phyloP scores from a whole-genome alignment of 2,888 invertebrate genomes.

The Koerneria pararmatus region DNA sequence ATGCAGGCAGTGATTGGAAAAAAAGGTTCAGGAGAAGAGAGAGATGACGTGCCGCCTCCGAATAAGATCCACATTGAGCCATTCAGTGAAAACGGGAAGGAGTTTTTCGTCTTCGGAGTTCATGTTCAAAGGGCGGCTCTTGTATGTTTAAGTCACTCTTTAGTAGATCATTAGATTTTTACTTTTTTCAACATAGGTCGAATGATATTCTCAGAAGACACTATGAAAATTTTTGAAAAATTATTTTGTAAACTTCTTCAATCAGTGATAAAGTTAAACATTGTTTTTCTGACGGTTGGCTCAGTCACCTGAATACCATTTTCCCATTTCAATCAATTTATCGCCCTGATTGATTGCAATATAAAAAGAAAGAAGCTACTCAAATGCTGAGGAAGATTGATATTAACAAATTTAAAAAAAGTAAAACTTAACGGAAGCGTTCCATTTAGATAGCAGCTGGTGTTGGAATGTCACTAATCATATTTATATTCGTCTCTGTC shows the following conservation, averaged over 20 bases:
- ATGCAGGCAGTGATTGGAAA: not conserved
- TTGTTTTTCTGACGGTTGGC: too few species aligned
- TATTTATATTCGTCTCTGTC: constrained; percentile 47
- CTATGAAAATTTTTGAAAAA: too few species aligned
- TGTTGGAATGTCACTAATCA: constrained; percentile 44
- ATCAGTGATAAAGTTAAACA: too few species aligned
- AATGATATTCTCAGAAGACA: too few species aligned
- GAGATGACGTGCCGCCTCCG: constrained; percentile 51
- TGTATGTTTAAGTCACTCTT: constrained; percentile 30
- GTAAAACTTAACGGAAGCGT: too few species aligned
- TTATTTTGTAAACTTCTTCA: too few species aligned
- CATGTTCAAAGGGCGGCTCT: constrained; percentile 49
- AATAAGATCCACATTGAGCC: constrained; percentile 45
- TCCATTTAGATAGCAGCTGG: constrained; percentile 29
- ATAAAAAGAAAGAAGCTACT: too few species aligned
- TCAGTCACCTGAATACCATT: too few species aligned
- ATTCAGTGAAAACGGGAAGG: constrained; percentile 46
- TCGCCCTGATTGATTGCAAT: too few species aligned
- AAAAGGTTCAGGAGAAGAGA: constrained; percentile 42
- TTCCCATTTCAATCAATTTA: too few species aligned
- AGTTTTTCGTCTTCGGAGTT: constrained; percentile 41
- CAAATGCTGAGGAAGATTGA: too few species aligned
- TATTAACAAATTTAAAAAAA: too few species aligned
- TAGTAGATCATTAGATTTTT: constrained; percentile 17
- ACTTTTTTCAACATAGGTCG: not conserved